Evolutionary conservation across 2,113 vertebrate genomes (phyloP), one percentile per base, ranked within the genome.

Genomic region (Galbula dea): DNA sequence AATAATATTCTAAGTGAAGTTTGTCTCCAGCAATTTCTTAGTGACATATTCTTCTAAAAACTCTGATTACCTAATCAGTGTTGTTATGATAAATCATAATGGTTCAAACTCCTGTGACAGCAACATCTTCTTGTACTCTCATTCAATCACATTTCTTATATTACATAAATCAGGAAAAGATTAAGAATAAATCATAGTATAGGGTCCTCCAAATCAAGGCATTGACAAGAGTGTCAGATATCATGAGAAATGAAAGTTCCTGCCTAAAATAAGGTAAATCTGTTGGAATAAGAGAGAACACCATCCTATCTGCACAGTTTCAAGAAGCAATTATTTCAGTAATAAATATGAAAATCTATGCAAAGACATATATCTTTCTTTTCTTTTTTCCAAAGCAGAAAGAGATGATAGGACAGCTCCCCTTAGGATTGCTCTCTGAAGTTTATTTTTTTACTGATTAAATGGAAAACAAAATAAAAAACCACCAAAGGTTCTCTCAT

Each of bases 41-140:
- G 9, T 57, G 62, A 58, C 20, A 65, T 58, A 71, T 10, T 45
- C 10, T 83, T 89, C 84, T 93, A 12, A 81, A 68, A 37, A 88
- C 3, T 34, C 23, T 80, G 67, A 81, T 94, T 88, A 73, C 86
- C 78, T 93, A 93, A 89, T 94, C 71, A 89, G 30, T 76, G 45
- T 89, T 91, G 61, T 69, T 93, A 59, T n/a, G 72, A 83, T 52
- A 88, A 96, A 77, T 75, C 54, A 36, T 49, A 77, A 39, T 17
- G 8, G 15, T 73, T 91, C 37, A 91, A 90, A 86, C 15, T 37
- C 67, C 69, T 30, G 15, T 63, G 71, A 81, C 39, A 87, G 49
- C 39, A 89, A 30, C 30, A 62, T 68, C 29, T 89, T 91, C 26
- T 88, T 74, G 21, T 37, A 75, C 39, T 90, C 29, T 57, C 24